These are phyloP conservation scores for Keiferia lycopersicella DNA, from an alignment of 2,888 invertebrate species.

Conservation along the genomic window DNA sequence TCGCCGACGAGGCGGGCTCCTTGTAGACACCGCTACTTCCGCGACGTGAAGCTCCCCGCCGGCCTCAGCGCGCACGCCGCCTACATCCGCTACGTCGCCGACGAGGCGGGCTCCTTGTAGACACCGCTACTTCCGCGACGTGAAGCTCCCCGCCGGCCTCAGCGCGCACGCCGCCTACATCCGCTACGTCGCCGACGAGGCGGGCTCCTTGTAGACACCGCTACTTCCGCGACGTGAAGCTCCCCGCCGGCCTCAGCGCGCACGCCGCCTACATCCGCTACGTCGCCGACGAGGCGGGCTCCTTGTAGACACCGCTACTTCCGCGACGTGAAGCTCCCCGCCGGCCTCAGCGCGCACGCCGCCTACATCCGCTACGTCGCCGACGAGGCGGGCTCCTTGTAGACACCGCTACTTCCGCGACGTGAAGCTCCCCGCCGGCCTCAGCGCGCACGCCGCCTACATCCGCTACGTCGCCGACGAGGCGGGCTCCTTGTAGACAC, in stretches of 20 bases:
- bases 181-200: slow-evolving; percentile 36
- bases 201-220: not conserved
- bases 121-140: slow-evolving; percentile 93
- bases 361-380: slow-evolving; percentile 50
- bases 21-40: slow-evolving; percentile 89
- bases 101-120: slow-evolving; percentile 3
- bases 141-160: slow-evolving; percentile 73
- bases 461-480: slow-evolving; percentile 42
- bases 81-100: slow-evolving; percentile 48
- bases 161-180: slow-evolving; percentile 50
- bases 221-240: slow-evolving; percentile 58
- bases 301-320: too few species aligned
- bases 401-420: too few species aligned
- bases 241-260: slow-evolving; percentile 59
- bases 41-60: slow-evolving; percentile 82
- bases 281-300: slow-evolving; percentile 29
- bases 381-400: slow-evolving; percentile 21
- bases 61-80: slow-evolving; percentile 51
- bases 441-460: slow-evolving; percentile 50
- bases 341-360: slow-evolving; percentile 50
- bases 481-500: not conserved
- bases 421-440: slow-evolving; percentile 74
- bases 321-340: slow-evolving; percentile 68
- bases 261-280: slow-evolving; percentile 52
- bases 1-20: slow-evolving; percentile 28